These are phyloP conservation scores for Choristoneura fumiferana DNA, from an alignment of 1,140 invertebrate genomes.

Conservation along the genomic window DNA sequence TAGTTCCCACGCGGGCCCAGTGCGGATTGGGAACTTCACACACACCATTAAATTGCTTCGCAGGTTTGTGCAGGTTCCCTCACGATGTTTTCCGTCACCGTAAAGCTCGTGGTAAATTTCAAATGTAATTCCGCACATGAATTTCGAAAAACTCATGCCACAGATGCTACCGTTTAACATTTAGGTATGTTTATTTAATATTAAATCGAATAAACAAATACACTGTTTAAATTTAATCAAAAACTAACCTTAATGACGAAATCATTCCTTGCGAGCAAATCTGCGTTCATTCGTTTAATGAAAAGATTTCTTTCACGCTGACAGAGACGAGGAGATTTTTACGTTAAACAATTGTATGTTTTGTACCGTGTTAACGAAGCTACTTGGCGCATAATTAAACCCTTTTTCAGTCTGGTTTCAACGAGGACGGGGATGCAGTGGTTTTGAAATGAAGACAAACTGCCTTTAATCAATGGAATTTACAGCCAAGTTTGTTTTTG, in stretches of 20 bases:
- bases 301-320: neutral
- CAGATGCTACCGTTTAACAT: too few species aligned
- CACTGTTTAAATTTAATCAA: too few species aligned
- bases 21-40: too few species aligned
- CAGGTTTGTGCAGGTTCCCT: too few species aligned
- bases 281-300: neutral
- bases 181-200: too few species aligned
- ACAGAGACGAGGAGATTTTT: constrained; percentile 46
- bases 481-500: constrained; percentile 2
- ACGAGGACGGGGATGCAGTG: constrained; percentile 6
- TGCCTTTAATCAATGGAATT: constrained; percentile 9
- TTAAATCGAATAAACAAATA: too few species aligned
- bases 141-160: too few species aligned
- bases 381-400: constrained; percentile 43
- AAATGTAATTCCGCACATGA: too few species aligned
- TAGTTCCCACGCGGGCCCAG: too few species aligned
- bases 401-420: constrained; percentile 29
- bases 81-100: too few species aligned
- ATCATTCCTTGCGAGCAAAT: constrained; percentile 24
- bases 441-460: neutral
- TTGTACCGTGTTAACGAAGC: constrained; percentile 41
- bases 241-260: constrained; percentile 37
- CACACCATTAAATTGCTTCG: too few species aligned
- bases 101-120: too few species aligned
- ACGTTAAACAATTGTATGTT: constrained; percentile 42